Evolutionary conservation across 2,888 invertebrate genomes (phyloP).

Genomic region (Apotomis betuletana): DNA sequence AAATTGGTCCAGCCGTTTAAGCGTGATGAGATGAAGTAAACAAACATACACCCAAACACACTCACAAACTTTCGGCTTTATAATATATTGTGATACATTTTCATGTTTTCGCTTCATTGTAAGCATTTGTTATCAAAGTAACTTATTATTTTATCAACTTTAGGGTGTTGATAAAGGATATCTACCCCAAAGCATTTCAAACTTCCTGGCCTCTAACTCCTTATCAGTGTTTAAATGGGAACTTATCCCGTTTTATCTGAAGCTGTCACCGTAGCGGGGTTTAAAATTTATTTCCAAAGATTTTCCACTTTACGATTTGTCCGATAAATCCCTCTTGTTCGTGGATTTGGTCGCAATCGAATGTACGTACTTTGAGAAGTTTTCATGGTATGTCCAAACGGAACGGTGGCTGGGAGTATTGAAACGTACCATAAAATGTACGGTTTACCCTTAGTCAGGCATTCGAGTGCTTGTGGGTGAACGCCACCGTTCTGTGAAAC

Average conservation of each 20-base stretch:
- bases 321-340: background rate
- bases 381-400: background rate
- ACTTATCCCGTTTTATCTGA: conserved; percentile 27
- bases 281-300: conserved; percentile 21
- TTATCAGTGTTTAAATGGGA: conserved; percentile 13
- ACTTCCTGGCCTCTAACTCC: conserved; percentile 9
- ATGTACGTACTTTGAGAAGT: background rate
- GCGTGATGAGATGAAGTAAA: too few relatives aligned
- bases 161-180: background rate
- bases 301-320: conserved; percentile 15
- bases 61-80: too few relatives aligned
- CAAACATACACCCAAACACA: too few relatives aligned
- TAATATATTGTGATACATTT: too few relatives aligned
- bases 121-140: too few relatives aligned
- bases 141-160: background rate
- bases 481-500: too few relatives aligned
- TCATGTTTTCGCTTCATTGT: too few relatives aligned
- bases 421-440: background rate
- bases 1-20: too few relatives aligned
- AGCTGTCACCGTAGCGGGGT: conserved; percentile 7
- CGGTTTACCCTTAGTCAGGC: too few relatives aligned
- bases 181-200: conserved; percentile 5
- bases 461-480: too few relatives aligned
- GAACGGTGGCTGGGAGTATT: background rate
- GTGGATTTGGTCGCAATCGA: background rate